Percentiles rank a stretch among this genome's conserved stretches.
phyloP scores from a whole-genome alignment of 1,140 invertebrate species.

The Yoshiicerus persimilis region DNA sequence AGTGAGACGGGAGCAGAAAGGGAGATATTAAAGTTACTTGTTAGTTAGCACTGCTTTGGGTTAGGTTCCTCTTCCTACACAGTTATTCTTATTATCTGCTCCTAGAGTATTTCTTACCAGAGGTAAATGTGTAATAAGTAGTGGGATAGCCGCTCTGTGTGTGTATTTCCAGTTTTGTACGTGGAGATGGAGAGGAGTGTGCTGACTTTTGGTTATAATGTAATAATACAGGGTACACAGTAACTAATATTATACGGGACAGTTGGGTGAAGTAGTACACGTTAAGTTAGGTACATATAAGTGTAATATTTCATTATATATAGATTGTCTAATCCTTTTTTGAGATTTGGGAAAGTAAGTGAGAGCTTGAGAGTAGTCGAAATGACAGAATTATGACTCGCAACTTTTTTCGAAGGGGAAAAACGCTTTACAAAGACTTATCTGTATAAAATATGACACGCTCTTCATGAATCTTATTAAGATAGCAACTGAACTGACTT shows the following conservation, averaged over 20 bases:
- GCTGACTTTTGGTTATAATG: no score
- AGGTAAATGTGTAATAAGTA: neutral
- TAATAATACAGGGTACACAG: neutral
- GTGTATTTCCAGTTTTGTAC: no score
- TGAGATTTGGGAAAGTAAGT: constrained; percentile 40
- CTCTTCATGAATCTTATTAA: constrained; percentile 50
- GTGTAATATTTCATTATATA: constrained; percentile 44
- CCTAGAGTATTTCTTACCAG: no score
- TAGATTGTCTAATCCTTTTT: constrained; percentile 46
- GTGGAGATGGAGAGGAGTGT: neutral
- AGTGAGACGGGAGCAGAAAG: no score
- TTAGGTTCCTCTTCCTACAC: no score
- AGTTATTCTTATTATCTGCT: no score
- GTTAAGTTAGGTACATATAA: neutral
- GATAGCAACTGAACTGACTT: constrained; percentile 38
- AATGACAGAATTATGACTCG: constrained; percentile 49
- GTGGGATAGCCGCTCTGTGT: no score
- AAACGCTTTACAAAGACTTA: constrained; percentile 48
- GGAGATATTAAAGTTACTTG: neutral
- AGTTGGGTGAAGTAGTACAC: neutral
- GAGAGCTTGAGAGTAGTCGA: constrained; percentile 42
- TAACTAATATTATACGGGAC: neutral
- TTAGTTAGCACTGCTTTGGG: no score
- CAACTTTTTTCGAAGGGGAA: constrained; percentile 47
- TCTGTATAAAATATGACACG: constrained; percentile 49